Conservation (phyloP, 2,113 vertebrate species). For the Colinus virginianus region DNA sequence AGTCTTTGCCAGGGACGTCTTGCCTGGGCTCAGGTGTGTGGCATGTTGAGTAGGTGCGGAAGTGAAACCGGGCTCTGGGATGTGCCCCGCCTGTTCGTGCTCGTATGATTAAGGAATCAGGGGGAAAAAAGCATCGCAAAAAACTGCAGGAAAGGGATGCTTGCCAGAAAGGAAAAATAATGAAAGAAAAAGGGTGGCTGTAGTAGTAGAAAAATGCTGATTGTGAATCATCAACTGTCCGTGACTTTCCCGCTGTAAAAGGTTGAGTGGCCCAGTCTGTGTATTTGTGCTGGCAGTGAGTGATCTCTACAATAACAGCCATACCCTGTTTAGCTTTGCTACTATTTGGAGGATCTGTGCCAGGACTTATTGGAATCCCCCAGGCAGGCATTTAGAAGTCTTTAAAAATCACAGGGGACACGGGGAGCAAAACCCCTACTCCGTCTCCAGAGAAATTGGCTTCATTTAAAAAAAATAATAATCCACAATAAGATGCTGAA, state of each 20-base stretch:
- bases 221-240: conserved; percentile 50
- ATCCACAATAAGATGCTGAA: conserved; percentile 12
- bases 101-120: neutral
- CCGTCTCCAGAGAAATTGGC: neutral
- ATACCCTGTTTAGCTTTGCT: conserved; percentile 60
- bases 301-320: conserved; percentile 34
- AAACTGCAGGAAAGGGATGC: neutral
- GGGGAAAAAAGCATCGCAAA: accelerated
- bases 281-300: conserved; percentile 63
- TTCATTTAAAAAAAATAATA: neutral
- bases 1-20: accelerated
- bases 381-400: neutral
- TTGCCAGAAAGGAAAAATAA: neutral
- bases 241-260: neutral
- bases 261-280: conserved; percentile 41
- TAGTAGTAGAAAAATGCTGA: neutral
- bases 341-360: conserved; percentile 23
- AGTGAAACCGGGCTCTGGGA: neutral
- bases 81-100: neutral
- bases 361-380: conserved; percentile 50
- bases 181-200: neutral
- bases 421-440: neutral
- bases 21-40: accelerated
- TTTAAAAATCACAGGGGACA: neutral
- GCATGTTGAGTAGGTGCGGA: accelerated